Percentiles rank a stretch among this genome's conserved stretches.
Conservation (phyloP, 92 coral and sea anemone species). For the Bergia puertoricense region DNA sequence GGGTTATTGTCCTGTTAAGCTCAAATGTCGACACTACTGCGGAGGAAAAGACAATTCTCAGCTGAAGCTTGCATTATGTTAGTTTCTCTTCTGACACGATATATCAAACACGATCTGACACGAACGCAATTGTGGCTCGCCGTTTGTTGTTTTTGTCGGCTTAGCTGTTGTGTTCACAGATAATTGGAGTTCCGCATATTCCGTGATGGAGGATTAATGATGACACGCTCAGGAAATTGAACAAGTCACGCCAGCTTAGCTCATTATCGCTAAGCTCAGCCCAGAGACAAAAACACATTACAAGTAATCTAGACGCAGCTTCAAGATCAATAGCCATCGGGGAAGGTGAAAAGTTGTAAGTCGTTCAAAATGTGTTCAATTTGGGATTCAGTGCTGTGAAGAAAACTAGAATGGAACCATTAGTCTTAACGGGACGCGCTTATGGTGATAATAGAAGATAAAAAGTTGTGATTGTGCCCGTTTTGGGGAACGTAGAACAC, state of each 20-base stretch:
- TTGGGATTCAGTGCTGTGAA: not conserved
- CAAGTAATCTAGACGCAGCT: not conserved
- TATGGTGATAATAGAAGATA: too few relatives aligned
- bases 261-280: not conserved
- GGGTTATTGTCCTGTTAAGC: too few relatives aligned
- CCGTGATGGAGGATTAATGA: slow-evolving; percentile 2
- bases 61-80: too few relatives aligned
- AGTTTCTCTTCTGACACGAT: not conserved
- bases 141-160: slow-evolving; percentile 11
- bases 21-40: too few relatives aligned
- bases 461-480: too few relatives aligned
- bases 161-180: slow-evolving; percentile 1
- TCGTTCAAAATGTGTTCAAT: not conserved
- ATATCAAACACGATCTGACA: not conserved
- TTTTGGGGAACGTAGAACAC: too few relatives aligned
- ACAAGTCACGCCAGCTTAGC: slow-evolving; percentile 11
- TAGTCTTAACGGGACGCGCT: too few relatives aligned
- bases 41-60: not conserved
- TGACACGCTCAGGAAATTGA: slow-evolving; percentile 16
- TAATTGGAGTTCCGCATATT: slow-evolving; percentile 12
- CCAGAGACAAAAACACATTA: slow-evolving; percentile 9
- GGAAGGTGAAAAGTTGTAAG: not conserved
- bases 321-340: not conserved
- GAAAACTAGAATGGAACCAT: too few relatives aligned
- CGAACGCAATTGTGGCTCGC: not conserved